Evolutionary conservation across 2,113 vertebrate species (phyloP).

Genomic region (Mirza zaza): DNA sequence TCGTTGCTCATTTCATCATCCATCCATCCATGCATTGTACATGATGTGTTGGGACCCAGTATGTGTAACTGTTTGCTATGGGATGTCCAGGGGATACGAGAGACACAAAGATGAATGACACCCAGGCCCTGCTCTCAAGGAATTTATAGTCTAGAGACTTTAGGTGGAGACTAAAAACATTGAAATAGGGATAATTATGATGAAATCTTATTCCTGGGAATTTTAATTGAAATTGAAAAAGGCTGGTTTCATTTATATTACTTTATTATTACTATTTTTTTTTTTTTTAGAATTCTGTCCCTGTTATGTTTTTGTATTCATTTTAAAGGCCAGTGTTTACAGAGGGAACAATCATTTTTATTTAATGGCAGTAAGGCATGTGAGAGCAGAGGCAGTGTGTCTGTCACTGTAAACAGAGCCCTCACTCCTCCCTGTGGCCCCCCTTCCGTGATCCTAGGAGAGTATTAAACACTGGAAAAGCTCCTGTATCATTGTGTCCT

Average conservation of each 20-base stretch:
- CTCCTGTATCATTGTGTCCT: neutral
- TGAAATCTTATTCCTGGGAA: neutral
- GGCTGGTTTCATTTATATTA: neutral
- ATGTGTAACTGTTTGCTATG: neutral
- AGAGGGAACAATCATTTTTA: constrained; percentile 20
- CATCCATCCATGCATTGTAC: neutral
- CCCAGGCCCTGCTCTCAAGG: neutral
- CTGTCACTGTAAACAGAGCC: constrained; percentile 2
- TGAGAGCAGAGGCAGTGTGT: neutral
- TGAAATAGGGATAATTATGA: neutral
- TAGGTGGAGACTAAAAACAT: neutral
- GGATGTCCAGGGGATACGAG: neutral
- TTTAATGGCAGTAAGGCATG: neutral
- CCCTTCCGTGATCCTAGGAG: neutral
- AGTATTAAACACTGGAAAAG: neutral
- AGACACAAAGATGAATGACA: neutral
- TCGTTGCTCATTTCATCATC: neutral
- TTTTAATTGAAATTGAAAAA: constrained; percentile 36
- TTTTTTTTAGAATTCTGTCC: neutral
- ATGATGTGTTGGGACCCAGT: neutral
- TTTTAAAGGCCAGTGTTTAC: constrained; percentile 40
- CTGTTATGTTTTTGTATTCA: neutral
- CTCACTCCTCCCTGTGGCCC: neutral
- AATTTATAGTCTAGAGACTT: neutral
- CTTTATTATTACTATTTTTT: neutral